These are phyloP conservation scores for Megalonaias nervosa DNA, from an alignment of 1,140 invertebrate genomes.

Conservation along the genomic window DNA sequence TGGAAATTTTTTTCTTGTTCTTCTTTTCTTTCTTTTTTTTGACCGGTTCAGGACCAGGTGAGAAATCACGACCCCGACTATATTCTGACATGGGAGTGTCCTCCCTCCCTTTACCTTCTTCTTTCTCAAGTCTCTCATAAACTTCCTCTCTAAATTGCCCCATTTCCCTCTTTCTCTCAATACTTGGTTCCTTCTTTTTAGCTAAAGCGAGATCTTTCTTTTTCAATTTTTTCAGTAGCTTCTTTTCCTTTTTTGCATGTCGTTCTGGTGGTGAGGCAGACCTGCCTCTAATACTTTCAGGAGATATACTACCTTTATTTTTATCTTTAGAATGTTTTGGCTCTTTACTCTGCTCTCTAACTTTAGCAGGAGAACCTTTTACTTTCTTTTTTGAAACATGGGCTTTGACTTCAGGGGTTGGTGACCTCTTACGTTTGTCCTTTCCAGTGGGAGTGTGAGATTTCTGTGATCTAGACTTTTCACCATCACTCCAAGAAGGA, in stretches of 20 bases:
- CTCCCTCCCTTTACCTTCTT: conserved; percentile 6
- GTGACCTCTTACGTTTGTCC: conserved; percentile 20
- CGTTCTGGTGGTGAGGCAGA: conserved; percentile 37
- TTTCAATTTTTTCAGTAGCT: conserved; percentile 30
- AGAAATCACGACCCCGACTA: conserved; percentile 11
- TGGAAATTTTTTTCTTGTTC: conserved; percentile 35
- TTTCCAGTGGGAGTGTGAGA: conserved; percentile 33
- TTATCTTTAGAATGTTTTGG: conserved; percentile 21
- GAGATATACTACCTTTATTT: conserved; percentile 25
- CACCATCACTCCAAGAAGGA: conserved; percentile 1
- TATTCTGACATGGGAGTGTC: conserved; percentile 21
- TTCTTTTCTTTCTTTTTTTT: conserved; percentile 44
- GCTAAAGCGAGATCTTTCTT: conserved; percentile 5
- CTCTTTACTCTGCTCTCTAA: conserved; percentile 18
- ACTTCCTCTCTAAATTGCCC: conserved; percentile 18
- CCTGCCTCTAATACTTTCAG: conserved; percentile 35
- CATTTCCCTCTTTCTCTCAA: conserved; percentile 11
- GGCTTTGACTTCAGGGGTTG: conserved; percentile 31
- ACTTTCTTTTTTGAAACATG: conserved; percentile 16
- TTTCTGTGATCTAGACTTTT: conserved; percentile 8
- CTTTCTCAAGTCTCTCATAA: conserved; percentile 14
- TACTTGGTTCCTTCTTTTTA: conserved; percentile 12
- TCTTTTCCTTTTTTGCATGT: conserved; percentile 30
- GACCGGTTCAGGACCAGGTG: conserved; percentile 10
- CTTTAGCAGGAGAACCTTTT: conserved; percentile 23